Evolutionary conservation across 2,888 invertebrate genomes (phyloP).

Genomic region (Athalia cordata): DNA sequence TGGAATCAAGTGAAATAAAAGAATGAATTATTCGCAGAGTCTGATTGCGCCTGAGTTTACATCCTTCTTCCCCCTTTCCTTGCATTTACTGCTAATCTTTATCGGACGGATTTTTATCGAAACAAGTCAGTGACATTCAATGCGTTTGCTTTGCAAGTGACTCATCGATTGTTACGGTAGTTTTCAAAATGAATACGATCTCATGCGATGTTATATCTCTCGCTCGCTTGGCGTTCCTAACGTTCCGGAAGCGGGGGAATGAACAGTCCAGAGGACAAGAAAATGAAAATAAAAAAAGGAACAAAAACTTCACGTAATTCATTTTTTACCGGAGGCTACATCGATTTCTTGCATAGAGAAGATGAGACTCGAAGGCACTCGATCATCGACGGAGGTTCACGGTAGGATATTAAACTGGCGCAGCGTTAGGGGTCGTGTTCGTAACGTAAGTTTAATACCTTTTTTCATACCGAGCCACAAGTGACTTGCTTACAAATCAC

Average conservation of each 20-base stretch:
- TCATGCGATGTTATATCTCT: too few species aligned
- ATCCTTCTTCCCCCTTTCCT: background rate
- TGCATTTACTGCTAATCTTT: conserved; percentile 19
- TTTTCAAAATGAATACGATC: too few species aligned
- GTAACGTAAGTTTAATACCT: conserved; percentile 16
- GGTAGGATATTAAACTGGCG: conserved; percentile 17
- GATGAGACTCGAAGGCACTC: background rate
- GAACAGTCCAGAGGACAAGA: too few species aligned
- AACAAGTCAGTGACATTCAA: too few species aligned
- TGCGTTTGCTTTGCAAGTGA: too few species aligned
- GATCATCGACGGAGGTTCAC: background rate
- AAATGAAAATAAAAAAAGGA: too few species aligned
- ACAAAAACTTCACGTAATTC: background rate
- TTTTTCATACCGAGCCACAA: background rate
- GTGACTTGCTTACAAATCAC: background rate
- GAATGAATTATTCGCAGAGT: conserved; percentile 62
- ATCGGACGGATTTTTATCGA: background rate
- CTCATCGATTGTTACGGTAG: too few species aligned
- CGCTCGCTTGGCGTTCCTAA: too few species aligned
- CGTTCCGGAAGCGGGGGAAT: too few species aligned
- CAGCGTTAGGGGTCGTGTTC: background rate
- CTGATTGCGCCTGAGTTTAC: conserved; percentile 49
- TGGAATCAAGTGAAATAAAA: conserved; percentile 62
- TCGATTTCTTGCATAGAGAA: conserved; percentile 9
- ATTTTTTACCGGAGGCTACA: background rate